Percentiles rank a stretch among this genome's conserved stretches.
phyloP scores from a whole-genome alignment of 2,888 invertebrate genomes.

The Hedychridium roseum region DNA sequence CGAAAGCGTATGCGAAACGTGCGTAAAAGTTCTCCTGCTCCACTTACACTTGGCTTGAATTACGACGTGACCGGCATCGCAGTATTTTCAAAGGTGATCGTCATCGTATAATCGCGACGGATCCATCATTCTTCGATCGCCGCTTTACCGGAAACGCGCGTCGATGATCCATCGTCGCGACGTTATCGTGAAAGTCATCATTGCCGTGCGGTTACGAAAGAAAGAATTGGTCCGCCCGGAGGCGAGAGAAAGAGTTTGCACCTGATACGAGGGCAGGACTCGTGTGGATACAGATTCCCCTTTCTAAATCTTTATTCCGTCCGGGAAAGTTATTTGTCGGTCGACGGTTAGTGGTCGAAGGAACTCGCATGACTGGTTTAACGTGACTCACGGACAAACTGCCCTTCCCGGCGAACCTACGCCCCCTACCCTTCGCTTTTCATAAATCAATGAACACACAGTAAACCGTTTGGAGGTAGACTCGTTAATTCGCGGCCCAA shows the following conservation, averaged over 20 bases:
- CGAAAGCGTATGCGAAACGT: too few relatives aligned
- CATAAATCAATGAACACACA: too few relatives aligned
- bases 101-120: too few relatives aligned
- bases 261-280: conserved; percentile 50
- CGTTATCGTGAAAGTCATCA: conserved; percentile 37
- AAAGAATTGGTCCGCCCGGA: not conserved
- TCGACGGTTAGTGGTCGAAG: conserved; percentile 7
- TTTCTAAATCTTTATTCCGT: conserved; percentile 59
- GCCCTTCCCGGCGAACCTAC: conserved; percentile 11
- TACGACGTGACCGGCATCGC: too few relatives aligned
- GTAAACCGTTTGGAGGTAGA: too few relatives aligned
- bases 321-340: conserved; percentile 55
- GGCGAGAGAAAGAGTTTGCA: conserved; percentile 46
- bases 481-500: too few relatives aligned
- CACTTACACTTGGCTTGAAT: too few relatives aligned
- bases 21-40: too few relatives aligned
- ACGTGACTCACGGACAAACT: conserved; percentile 21
- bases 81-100: too few relatives aligned
- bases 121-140: too few relatives aligned
- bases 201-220: conserved; percentile 3
- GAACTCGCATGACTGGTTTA: conserved; percentile 16
- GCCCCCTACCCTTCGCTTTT: conserved; percentile 18
- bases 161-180: too few relatives aligned
- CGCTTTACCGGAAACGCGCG: too few relatives aligned
- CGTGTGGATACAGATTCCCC: conserved; percentile 37